phyloP scores from a whole-genome alignment of 1,140 invertebrate species.

The Drosophila dunni region DNA sequence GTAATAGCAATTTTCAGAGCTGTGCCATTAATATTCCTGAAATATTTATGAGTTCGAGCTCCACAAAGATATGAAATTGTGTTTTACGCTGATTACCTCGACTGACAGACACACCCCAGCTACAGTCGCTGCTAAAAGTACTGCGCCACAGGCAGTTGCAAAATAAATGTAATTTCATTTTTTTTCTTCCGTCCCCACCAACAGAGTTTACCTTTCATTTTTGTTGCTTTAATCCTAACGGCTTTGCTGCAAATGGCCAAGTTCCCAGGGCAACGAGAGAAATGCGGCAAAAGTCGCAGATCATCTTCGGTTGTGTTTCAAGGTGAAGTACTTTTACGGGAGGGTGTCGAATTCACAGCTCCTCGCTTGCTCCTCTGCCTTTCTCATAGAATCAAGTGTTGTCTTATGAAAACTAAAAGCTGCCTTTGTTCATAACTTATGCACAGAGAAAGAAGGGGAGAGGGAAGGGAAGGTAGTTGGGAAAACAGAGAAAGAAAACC shows the following conservation, averaged over 20 bases:
- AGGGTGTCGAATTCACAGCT: constrained; percentile 1
- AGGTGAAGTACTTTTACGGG: constrained; percentile 20
- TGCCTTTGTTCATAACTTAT: constrained; percentile 20
- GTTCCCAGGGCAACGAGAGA: constrained; percentile 62
- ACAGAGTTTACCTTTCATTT: too few relatives aligned
- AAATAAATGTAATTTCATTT: constrained; percentile 74
- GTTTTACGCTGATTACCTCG: constrained; percentile 76
- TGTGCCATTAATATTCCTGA: constrained; percentile 35
- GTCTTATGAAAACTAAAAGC: constrained; percentile 21
- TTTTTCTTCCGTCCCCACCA: background rate
- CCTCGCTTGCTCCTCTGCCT: background rate
- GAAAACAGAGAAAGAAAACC: background rate
- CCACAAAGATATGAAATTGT: constrained; percentile 64
- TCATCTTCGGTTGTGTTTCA: constrained; percentile 45
- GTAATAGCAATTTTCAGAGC: background rate
- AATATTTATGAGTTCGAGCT: constrained; percentile 56
- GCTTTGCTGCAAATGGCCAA: constrained; percentile 13
- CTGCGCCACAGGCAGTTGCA: constrained; percentile 15
- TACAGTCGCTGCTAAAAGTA: constrained; percentile 22
- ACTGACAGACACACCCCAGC: constrained; percentile 48
- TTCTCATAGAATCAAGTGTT: constrained; percentile 2
- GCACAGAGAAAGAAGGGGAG: background rate
- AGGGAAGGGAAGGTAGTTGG: background rate
- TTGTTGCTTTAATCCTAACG: constrained; percentile 15
- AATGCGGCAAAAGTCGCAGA: constrained; percentile 57